Percentiles rank a stretch among this genome's conserved stretches.
These are phyloP conservation scores for Drosophila sp. DNA, from an alignment of 1,140 invertebrate genomes.

Conservation along the genomic window DNA sequence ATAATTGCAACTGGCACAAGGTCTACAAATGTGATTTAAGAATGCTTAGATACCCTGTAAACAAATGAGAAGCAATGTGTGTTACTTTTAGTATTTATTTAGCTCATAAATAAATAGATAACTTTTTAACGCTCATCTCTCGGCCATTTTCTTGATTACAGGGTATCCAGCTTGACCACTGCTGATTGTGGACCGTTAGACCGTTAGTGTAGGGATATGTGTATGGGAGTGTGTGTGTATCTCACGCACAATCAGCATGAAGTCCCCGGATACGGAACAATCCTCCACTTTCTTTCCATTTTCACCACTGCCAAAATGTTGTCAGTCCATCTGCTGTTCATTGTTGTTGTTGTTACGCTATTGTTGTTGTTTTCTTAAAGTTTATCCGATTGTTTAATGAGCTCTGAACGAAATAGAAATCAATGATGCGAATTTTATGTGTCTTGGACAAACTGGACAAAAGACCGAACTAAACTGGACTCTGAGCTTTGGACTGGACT, in stretches of 20 bases:
- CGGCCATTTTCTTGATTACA: not conserved
- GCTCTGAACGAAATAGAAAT: slow-evolving; percentile 66
- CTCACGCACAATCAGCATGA: slow-evolving; percentile 48
- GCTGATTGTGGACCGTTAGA: not conserved
- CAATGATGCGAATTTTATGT: slow-evolving; percentile 67
- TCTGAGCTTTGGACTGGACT: too few species aligned
- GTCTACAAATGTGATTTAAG: not conserved
- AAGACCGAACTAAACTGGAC: not conserved
- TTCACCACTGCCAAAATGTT: slow-evolving; percentile 28
- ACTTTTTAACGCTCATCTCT: not conserved
- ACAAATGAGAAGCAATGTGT: not conserved
- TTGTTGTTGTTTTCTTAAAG: slow-evolving; percentile 51
- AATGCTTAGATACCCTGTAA: slow-evolving; percentile 11
- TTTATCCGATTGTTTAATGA: slow-evolving; percentile 68
- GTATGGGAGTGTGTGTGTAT: slow-evolving; percentile 33
- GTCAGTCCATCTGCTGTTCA: slow-evolving; percentile 39
- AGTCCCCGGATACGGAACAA: slow-evolving; percentile 4
- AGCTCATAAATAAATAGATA: not conserved
- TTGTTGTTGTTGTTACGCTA: slow-evolving; percentile 7
- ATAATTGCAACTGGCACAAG: not conserved
- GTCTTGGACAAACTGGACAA: slow-evolving; percentile 34
- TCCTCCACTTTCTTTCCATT: not conserved
- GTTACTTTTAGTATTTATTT: not conserved
- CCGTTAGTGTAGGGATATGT: slow-evolving; percentile 3
- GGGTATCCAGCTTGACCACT: not conserved